Evolutionary conservation across 1,140 invertebrate genomes (phyloP).

Genomic region (Neodiprion fabricii): DNA sequence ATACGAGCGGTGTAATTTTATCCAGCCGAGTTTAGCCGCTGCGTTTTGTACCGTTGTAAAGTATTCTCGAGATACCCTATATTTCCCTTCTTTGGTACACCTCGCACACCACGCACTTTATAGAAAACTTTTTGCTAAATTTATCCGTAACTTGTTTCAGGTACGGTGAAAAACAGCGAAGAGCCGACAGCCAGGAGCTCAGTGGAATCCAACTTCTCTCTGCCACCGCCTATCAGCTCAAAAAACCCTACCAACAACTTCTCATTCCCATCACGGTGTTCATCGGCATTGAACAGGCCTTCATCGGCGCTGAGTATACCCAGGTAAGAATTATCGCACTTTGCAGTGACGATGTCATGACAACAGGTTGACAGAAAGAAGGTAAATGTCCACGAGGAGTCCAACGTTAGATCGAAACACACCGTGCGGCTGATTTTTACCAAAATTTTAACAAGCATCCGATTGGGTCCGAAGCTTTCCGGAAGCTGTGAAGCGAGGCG

Average conservation of each 20-base stretch:
- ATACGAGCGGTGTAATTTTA: too few species aligned
- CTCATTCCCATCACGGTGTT: conserved; percentile 95
- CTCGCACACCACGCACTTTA: neutral
- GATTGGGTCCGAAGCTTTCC: too few species aligned
- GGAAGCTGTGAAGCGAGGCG: too few species aligned
- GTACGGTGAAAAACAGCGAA: conserved; percentile 83
- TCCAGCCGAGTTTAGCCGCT: too few species aligned
- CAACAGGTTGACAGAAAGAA: too few species aligned
- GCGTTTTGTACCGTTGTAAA: too few species aligned
- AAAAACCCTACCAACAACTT: conserved; percentile 88
- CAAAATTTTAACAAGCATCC: too few species aligned
- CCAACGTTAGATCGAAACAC: neutral
- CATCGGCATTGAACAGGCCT: conserved; percentile 97
- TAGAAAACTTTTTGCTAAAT: neutral
- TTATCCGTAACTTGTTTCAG: conserved; percentile 49
- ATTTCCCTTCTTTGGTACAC: neutral
- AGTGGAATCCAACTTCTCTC: conserved; percentile 83
- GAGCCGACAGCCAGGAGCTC: conserved; percentile 71
- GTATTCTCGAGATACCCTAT: too few species aligned
- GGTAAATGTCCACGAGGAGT: neutral
- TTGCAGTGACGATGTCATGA: too few species aligned
- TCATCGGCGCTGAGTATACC: conserved; percentile 93
- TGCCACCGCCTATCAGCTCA: conserved; percentile 89
- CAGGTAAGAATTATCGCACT: conserved; percentile 66
- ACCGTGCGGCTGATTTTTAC: neutral